phyloP scores from a whole-genome alignment of 2,888 invertebrate genomes.

The Leptopilina drosophilae region DNA sequence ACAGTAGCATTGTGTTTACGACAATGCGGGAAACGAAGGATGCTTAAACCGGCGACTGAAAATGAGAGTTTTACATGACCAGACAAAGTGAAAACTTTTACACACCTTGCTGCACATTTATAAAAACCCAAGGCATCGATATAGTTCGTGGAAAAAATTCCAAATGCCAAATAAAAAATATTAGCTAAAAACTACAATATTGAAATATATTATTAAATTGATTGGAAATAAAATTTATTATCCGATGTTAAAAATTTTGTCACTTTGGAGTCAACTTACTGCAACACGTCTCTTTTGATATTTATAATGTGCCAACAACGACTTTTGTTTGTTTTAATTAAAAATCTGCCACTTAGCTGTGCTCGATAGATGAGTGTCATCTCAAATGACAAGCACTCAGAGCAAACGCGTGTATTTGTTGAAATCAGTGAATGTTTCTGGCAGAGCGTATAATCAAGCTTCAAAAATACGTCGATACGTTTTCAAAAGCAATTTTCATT shows the following conservation, averaged over 20 bases:
- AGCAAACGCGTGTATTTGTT: background rate
- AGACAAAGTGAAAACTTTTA: constrained; percentile 31
- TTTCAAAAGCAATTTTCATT: constrained; percentile 16
- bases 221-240: no score
- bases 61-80: constrained; percentile 36
- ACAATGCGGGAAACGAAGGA: constrained; percentile 54
- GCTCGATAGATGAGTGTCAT: constrained; percentile 49
- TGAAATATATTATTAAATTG: no score
- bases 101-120: constrained; percentile 5
- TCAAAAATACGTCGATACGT: constrained; percentile 31
- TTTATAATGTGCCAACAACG: constrained; percentile 24
- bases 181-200: no score
- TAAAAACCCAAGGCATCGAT: constrained; percentile 21
- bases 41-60: constrained; percentile 28
- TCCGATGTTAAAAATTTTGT: background rate
- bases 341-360: constrained; percentile 55
- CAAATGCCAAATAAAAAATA: background rate
- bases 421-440: constrained; percentile 31
- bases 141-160: background rate
- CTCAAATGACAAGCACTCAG: constrained; percentile 53
- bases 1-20: constrained; percentile 65
- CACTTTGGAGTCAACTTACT: background rate
- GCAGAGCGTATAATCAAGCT: constrained; percentile 20
- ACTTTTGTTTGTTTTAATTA: constrained; percentile 54
- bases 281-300: background rate